Percentiles rank a stretch among this genome's conserved stretches.
phyloP scores from a whole-genome alignment of 1,140 invertebrate species.

The Cheumatopsyche charites region DNA sequence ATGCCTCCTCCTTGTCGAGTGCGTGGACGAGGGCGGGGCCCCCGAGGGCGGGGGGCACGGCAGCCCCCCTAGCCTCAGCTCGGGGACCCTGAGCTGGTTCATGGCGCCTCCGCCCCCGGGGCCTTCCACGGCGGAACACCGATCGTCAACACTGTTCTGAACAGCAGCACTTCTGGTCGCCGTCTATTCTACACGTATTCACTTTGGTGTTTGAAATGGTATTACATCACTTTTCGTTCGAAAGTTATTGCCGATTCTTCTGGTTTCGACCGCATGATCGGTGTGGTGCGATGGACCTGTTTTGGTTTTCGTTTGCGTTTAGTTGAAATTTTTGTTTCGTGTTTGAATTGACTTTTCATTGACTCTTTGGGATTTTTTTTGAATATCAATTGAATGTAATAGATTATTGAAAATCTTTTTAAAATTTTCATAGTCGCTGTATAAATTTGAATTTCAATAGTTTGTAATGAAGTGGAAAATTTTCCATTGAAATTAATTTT shows the following conservation, averaged over 20 bases:
- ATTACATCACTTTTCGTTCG: too few relatives aligned
- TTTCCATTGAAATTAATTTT: too few relatives aligned
- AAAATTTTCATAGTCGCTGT: too few relatives aligned
- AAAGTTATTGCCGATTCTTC: too few relatives aligned
- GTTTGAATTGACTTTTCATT: neutral
- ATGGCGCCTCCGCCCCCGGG: conserved; percentile 48
- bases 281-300: neutral
- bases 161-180: too few relatives aligned
- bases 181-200: too few relatives aligned
- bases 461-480: too few relatives aligned
- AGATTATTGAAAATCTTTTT: neutral
- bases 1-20: conserved; percentile 51
- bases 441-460: too few relatives aligned
- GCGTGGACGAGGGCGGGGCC: conserved; percentile 45
- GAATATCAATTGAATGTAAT: neutral
- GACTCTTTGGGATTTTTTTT: neutral
- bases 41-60: conserved; percentile 52
- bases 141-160: too few relatives aligned
- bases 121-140: conserved; percentile 36
- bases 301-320: neutral
- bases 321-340: neutral
- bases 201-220: too few relatives aligned
- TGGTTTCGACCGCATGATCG: too few relatives aligned
- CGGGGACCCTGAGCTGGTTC: conserved; percentile 55
- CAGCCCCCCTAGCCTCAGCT: conserved; percentile 54